Evolutionary conservation across 2,113 vertebrate genomes (phyloP).

Genomic region (Capricornis sumatraensis): DNA sequence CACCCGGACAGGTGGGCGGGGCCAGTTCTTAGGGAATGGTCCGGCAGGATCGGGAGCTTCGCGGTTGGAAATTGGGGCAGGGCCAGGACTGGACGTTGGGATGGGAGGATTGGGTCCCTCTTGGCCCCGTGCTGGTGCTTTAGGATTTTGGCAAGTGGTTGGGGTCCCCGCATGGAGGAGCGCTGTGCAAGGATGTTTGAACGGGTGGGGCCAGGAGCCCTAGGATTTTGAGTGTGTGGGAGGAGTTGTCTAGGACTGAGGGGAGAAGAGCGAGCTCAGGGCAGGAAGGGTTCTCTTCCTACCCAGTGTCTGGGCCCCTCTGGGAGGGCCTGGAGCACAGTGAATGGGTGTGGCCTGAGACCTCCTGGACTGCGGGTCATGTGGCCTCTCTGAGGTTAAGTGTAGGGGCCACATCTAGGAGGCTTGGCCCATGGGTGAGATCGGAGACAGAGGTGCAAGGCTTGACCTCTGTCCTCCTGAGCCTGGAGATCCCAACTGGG

Average conservation of each 20-base stretch:
- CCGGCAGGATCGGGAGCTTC: background rate
- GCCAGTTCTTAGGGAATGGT: background rate
- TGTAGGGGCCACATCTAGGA: background rate
- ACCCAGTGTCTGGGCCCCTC: too few relatives aligned
- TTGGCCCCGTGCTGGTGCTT: background rate
- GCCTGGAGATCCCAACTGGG: background rate
- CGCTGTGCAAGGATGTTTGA: background rate
- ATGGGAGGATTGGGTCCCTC: background rate
- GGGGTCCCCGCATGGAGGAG: background rate
- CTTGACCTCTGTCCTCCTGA: too few relatives aligned
- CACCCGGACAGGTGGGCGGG: slow-evolving; percentile 90
- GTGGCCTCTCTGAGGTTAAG: background rate
- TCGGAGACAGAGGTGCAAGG: background rate
- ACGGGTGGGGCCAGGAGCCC: background rate
- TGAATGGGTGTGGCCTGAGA: background rate
- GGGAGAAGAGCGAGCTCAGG: background rate
- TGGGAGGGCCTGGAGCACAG: background rate
- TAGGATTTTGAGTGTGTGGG: background rate
- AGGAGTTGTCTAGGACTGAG: background rate
- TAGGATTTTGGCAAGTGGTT: background rate
- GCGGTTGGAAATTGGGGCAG: background rate
- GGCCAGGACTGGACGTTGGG: background rate
- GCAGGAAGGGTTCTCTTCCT: background rate
- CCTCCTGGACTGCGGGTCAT: background rate
- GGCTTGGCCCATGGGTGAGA: background rate